These are phyloP conservation scores for Chymomyza procnemis DNA, from an alignment of 2,888 invertebrate species.

Conservation along the genomic window DNA sequence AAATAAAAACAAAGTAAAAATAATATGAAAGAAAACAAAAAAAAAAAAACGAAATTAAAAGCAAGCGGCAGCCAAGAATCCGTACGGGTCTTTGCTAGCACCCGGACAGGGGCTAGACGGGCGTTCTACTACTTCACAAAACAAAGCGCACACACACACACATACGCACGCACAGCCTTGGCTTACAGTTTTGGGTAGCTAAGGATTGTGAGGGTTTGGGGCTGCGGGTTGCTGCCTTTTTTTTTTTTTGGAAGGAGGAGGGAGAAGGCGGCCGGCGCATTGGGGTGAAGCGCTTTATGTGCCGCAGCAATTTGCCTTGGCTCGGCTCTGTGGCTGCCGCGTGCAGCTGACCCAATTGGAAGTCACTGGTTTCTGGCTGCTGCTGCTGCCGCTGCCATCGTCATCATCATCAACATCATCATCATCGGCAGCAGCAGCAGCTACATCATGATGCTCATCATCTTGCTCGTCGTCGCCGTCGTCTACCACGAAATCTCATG, in stretches of 20 bases:
- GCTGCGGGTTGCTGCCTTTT: not conserved
- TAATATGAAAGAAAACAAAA: not conserved
- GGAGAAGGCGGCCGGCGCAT: not conserved
- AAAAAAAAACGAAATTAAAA: conserved; percentile 1
- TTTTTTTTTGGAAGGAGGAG: not conserved
- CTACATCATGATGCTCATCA: too few species aligned
- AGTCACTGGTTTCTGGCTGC: not conserved
- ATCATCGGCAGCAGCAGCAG: too few species aligned
- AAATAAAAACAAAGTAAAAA: not conserved
- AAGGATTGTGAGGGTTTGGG: not conserved
- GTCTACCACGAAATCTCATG: not conserved
- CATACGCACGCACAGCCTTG: conserved; percentile 2
- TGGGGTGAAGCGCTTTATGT: not conserved
- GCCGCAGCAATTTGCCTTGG: conserved; percentile 1
- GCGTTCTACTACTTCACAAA: not conserved
- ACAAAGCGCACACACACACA: conserved; percentile 3
- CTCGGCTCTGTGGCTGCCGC: not conserved
- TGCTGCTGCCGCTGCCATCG: not conserved
- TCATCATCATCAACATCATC: not conserved
- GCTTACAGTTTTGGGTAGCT: not conserved
- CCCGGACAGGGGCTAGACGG: not conserved
- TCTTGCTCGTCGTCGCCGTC: not conserved
- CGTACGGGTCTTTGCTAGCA: not conserved
- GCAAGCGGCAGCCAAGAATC: not conserved
- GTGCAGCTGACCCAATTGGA: conserved; percentile 4